Evolutionary conservation across 2,113 vertebrate species (phyloP).

Genomic region (Cololabis saira): DNA sequence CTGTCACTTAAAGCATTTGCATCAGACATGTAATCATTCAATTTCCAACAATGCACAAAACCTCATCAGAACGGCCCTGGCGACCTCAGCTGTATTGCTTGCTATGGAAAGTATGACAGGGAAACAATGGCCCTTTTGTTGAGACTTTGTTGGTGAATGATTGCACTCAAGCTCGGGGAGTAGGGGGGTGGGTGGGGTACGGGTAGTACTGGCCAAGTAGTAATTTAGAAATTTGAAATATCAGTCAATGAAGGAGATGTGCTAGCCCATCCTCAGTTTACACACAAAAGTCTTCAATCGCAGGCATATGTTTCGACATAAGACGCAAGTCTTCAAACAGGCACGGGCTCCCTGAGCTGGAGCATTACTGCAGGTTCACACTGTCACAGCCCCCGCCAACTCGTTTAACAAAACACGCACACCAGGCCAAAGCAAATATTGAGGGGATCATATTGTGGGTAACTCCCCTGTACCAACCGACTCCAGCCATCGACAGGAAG

Average conservation of each 20-base stretch:
- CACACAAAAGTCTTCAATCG: neutral
- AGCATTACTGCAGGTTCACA: constrained; percentile 46
- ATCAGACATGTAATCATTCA: constrained; percentile 50
- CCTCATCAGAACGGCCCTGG: constrained; percentile 13
- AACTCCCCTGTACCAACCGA: constrained; percentile 29
- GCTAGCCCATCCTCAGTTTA: constrained; percentile 4
- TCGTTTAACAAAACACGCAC: constrained; percentile 12
- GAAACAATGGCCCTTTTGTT: constrained; percentile 59
- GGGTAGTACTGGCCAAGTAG: neutral
- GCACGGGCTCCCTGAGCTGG: too few species aligned
- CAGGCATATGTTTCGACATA: constrained; percentile 7
- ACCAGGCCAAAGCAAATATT: constrained; percentile 59
- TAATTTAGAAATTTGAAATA: constrained; percentile 52
- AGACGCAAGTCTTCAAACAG: too few species aligned
- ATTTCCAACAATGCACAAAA: constrained; percentile 32
- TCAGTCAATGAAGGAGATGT: constrained; percentile 35
- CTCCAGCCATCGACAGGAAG: constrained; percentile 31
- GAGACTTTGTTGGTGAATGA: constrained; percentile 19
- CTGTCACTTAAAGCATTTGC: constrained; percentile 36
- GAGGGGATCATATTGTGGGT: constrained; percentile 38
- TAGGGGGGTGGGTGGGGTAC: too few species aligned
- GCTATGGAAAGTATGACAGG: constrained; percentile 25
- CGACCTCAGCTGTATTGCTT: constrained; percentile 15
- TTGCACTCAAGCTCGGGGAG: constrained; percentile 1
- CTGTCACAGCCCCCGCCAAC: constrained; percentile 29